phyloP scores from a whole-genome alignment of 2,888 invertebrate species.

The Lacanobia oleracea region DNA sequence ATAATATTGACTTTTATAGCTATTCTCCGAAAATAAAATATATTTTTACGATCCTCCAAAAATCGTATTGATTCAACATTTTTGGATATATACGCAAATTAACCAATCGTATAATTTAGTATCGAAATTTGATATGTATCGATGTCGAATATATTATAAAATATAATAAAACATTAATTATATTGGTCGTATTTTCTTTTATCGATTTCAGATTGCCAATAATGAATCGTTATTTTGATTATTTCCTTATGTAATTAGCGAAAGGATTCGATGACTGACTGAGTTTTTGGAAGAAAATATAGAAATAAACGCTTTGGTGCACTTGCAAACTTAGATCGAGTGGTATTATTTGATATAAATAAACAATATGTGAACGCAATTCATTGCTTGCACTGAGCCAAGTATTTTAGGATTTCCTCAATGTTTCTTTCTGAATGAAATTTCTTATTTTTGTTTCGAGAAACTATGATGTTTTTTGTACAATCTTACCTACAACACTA shows the following conservation, averaged over 20 bases:
- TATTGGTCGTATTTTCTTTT: constrained; percentile 30
- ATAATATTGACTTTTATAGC: constrained; percentile 62
- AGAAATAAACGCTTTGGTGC: too few species aligned
- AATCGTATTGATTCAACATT: constrained; percentile 47
- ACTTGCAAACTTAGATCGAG: too few species aligned
- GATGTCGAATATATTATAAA: constrained; percentile 52
- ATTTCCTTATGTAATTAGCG: constrained; percentile 35
- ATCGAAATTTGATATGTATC: constrained; percentile 57
- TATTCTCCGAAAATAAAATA: constrained; percentile 50
- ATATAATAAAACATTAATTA: constrained; percentile 51
- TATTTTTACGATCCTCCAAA: constrained; percentile 57
- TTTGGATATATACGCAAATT: constrained; percentile 49
- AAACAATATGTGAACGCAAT: too few species aligned
- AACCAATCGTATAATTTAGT: constrained; percentile 53
- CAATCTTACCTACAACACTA: not conserved
- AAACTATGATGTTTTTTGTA: not conserved
- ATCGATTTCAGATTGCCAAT: constrained; percentile 32
- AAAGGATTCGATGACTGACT: constrained; percentile 5
- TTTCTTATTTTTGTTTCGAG: not conserved
- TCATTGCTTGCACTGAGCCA: not conserved
- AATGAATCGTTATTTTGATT: constrained; percentile 30
- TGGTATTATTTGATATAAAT: too few species aligned
- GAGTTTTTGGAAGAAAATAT: not conserved
- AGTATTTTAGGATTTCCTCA: constrained; percentile 1
- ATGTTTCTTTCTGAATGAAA: constrained; percentile 7